These are phyloP conservation scores for Cydia pomonella DNA, from an alignment of 1,140 invertebrate genomes.

Conservation along the genomic window DNA sequence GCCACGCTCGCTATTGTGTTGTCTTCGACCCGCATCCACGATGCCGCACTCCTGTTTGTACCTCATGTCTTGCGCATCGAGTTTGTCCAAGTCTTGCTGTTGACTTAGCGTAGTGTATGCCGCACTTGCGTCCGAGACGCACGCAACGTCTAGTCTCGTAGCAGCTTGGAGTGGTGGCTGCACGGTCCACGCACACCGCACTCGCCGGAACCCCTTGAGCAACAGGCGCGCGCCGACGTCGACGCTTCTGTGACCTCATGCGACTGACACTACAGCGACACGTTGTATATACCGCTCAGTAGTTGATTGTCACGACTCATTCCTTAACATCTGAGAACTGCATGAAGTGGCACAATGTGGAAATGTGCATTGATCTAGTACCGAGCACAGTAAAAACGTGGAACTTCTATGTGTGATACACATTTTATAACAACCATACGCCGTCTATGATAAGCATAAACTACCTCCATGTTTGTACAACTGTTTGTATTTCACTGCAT, in stretches of 20 bases:
- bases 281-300: constrained; percentile 73
- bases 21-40: constrained; percentile 44
- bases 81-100: constrained; percentile 75
- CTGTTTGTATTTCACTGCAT: constrained; percentile 1
- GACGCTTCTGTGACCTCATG: constrained; percentile 69
- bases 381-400: constrained; percentile 55
- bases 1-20: constrained; percentile 37
- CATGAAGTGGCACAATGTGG: constrained; percentile 67
- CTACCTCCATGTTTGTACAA: constrained; percentile 13
- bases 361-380: constrained; percentile 64
- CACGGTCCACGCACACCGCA: constrained; percentile 56
- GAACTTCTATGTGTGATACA: constrained; percentile 51
- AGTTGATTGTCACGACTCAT: constrained; percentile 66
- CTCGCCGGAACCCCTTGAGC: constrained; percentile 67
- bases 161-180: constrained; percentile 70
- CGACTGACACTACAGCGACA: constrained; percentile 55
- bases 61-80: constrained; percentile 72
- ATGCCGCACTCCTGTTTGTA: constrained; percentile 64
- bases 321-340: constrained; percentile 57
- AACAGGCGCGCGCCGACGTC: constrained; percentile 64
- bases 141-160: constrained; percentile 67
- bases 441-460: not conserved
- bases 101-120: constrained; percentile 77
- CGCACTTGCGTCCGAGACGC: constrained; percentile 65
- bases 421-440: constrained; percentile 35